These are phyloP conservation scores for Pyrochroa serraticornis DNA, from an alignment of 2,888 invertebrate species.

Conservation along the genomic window DNA sequence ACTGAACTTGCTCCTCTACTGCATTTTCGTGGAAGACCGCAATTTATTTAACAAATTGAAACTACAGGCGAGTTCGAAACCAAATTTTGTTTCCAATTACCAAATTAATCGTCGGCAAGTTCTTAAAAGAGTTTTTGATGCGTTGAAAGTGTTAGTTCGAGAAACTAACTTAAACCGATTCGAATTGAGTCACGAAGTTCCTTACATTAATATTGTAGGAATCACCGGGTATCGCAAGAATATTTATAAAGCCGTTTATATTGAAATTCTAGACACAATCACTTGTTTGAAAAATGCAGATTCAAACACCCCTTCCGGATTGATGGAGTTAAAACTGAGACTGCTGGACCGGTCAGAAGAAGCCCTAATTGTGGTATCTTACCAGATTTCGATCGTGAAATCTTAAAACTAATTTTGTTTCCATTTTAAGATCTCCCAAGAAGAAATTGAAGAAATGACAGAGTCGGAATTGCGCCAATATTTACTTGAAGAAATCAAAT, in stretches of 20 bases:
- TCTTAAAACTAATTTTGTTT: neutral
- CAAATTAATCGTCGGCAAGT: slow-evolving; percentile 49
- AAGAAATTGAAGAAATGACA: slow-evolving; percentile 42
- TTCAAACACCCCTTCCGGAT: slow-evolving; percentile 49
- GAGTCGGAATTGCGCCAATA: slow-evolving; percentile 45
- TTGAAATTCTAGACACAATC: slow-evolving; percentile 58
- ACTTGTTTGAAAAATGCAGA: slow-evolving; percentile 53
- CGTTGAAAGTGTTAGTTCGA: slow-evolving; percentile 39
- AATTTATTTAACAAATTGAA: slow-evolving; percentile 46
- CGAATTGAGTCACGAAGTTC: slow-evolving; percentile 48
- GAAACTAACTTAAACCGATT: slow-evolving; percentile 44
- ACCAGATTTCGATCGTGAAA: neutral
- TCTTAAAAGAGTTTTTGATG: slow-evolving; percentile 43
- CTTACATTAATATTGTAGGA: slow-evolving; percentile 53
- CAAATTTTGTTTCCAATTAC: slow-evolving; percentile 35
- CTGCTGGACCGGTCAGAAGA: slow-evolving; percentile 53
- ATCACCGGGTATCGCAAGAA: slow-evolving; percentile 51
- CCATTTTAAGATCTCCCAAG: slow-evolving; percentile 14
- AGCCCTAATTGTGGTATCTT: slow-evolving; percentile 53
- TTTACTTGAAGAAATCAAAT: slow-evolving; percentile 48
- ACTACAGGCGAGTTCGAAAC: slow-evolving; percentile 31
- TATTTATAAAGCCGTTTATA: slow-evolving; percentile 50
- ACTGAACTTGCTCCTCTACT: slow-evolving; percentile 54
- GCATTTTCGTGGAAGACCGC: slow-evolving; percentile 54
- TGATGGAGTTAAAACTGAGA: slow-evolving; percentile 58